These are phyloP conservation scores for Cenopis cana DNA, from an alignment of 2,888 invertebrate species.

Conservation along the genomic window DNA sequence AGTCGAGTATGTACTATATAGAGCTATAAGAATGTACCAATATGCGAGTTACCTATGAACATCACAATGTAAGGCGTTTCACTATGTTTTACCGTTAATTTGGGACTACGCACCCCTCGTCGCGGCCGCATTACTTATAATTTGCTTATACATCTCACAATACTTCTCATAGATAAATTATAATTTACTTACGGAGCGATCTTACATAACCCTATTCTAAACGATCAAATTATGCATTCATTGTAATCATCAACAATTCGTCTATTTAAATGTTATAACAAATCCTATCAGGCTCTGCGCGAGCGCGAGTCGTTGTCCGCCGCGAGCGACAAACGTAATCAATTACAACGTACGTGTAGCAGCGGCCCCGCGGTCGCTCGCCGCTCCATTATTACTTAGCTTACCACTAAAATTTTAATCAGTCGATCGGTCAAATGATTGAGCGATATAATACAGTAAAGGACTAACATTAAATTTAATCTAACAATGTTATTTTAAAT, in stretches of 20 bases:
- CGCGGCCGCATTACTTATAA: conserved; percentile 76
- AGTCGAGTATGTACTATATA: conserved; percentile 75
- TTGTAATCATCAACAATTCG: conserved; percentile 79
- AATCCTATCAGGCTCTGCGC: conserved; percentile 64
- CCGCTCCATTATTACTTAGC: conserved; percentile 78
- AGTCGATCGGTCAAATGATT: conserved; percentile 85
- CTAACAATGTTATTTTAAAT: conserved; percentile 85
- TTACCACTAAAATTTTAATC: conserved; percentile 85
- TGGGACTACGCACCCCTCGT: conserved; percentile 78
- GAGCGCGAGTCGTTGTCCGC: conserved; percentile 53
- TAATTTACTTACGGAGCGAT: conserved; percentile 84
- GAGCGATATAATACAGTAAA: conserved; percentile 85
- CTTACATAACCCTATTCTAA: conserved; percentile 85
- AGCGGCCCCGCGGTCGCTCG: conserved; percentile 51
- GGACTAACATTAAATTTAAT: conserved; percentile 85
- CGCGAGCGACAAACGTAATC: conserved; percentile 7
- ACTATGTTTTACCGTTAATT: conserved; percentile 77
- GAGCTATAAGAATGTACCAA: conserved; percentile 79
- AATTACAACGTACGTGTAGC: conserved; percentile 26
- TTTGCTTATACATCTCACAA: conserved; percentile 76
- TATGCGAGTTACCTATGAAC: conserved; percentile 78
- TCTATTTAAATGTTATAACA: conserved; percentile 79
- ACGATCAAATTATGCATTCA: conserved; percentile 82
- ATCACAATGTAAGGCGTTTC: conserved; percentile 79
- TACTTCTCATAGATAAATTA: conserved; percentile 82